Conservation (phyloP, 2,888 invertebrate species). For the Polymixis flavicincta region DNA sequence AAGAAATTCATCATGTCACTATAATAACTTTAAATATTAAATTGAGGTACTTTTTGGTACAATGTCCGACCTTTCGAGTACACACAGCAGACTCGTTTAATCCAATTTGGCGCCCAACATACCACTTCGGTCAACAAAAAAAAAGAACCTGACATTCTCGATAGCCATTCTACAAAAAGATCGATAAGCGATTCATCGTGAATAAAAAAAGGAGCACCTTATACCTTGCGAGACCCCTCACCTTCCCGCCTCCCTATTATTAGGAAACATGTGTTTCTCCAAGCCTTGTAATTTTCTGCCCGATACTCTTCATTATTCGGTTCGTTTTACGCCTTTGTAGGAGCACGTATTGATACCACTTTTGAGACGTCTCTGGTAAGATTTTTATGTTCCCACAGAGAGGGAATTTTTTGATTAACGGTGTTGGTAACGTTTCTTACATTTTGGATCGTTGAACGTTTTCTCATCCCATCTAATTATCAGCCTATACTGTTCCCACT, state of each 20-base stretch:
- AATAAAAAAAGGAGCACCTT: slow-evolving; percentile 61
- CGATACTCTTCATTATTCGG: slow-evolving; percentile 73
- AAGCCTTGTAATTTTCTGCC: slow-evolving; percentile 75
- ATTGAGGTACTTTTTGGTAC: background rate
- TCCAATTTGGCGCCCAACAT: slow-evolving; percentile 40
- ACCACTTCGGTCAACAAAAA: background rate
- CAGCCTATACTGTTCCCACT: too few relatives aligned
- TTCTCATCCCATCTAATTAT: too few relatives aligned
- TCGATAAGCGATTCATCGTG: slow-evolving; percentile 60
- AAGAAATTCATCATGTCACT: background rate
- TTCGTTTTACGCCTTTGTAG: slow-evolving; percentile 73
- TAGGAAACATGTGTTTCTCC: slow-evolving; percentile 71
- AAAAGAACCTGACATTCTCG: slow-evolving; percentile 40
- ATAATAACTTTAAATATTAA: slow-evolving; percentile 7
- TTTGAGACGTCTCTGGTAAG: slow-evolving; percentile 51
- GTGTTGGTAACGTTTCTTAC: slow-evolving; percentile 21
- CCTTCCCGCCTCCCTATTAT: slow-evolving; percentile 68
- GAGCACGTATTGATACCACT: slow-evolving; percentile 63
- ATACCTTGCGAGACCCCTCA: slow-evolving; percentile 62
- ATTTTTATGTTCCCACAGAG: slow-evolving; percentile 53
- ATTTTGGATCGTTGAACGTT: slow-evolving; percentile 8
- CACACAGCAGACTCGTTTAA: slow-evolving; percentile 6
- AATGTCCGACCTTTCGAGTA: background rate
- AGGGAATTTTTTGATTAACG: slow-evolving; percentile 45
- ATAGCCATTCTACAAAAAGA: slow-evolving; percentile 51